Evolutionary conservation across 2,113 vertebrate genomes (phyloP).

Genomic region (Ceyx cyanopectus): DNA sequence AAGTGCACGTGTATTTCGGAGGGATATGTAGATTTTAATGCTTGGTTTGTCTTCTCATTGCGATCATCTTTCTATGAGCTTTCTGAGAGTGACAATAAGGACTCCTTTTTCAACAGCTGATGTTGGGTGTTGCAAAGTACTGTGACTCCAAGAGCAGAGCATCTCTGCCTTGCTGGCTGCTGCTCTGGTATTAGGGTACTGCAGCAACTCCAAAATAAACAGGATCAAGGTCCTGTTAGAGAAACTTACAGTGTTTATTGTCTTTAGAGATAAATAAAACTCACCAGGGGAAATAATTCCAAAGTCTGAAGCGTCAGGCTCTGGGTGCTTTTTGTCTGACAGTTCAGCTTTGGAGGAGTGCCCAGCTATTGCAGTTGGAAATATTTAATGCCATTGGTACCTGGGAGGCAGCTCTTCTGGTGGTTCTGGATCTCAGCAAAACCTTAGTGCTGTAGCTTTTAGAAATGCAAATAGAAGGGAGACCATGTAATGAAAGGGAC

Average conservation of each 20-base stretch:
- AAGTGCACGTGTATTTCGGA: background rate
- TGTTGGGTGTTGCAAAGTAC: background rate
- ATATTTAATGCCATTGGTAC: fast-evolving
- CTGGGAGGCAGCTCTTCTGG: background rate
- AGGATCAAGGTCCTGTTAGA: background rate
- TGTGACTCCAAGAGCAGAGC: background rate
- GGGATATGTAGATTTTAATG: background rate
- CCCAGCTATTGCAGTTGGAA: background rate
- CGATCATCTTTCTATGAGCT: background rate
- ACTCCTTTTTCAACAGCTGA: background rate
- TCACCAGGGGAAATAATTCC: background rate
- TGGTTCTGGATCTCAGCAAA: background rate
- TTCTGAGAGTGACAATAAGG: background rate
- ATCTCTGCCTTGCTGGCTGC: background rate
- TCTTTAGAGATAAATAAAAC: background rate
- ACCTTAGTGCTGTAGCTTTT: background rate
- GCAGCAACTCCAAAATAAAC: background rate
- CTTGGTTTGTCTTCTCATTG: background rate
- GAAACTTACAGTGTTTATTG: background rate
- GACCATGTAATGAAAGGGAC: background rate
- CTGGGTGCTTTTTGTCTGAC: background rate
- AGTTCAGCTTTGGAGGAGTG: background rate
- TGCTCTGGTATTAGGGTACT: background rate
- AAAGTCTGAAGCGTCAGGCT: background rate
- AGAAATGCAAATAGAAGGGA: background rate